These are phyloP conservation scores for Sinodicranocentrus sp. DNA, from an alignment of 2,888 invertebrate species.

Conservation along the genomic window DNA sequence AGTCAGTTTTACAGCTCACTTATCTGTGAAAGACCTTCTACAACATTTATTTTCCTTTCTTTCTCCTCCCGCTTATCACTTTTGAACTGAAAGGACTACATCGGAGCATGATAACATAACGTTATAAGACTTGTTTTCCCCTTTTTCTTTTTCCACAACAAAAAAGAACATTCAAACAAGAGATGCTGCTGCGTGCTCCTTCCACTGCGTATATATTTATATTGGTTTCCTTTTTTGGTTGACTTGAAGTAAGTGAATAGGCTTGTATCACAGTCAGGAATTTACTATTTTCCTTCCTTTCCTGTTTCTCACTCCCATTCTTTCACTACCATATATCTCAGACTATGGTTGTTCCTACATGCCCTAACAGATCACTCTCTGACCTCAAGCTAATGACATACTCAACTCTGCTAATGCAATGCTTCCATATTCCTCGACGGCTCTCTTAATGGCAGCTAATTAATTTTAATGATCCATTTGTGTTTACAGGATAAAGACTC, in stretches of 20 bases:
- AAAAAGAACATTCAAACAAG: constrained; percentile 48
- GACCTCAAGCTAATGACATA: constrained; percentile 70
- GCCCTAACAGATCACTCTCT: constrained; percentile 47
- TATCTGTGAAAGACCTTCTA: constrained; percentile 69
- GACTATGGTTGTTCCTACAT: neutral
- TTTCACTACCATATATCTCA: no score
- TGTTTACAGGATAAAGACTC: constrained; percentile 70
- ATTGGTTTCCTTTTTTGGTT: constrained; percentile 4
- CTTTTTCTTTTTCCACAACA: constrained; percentile 32
- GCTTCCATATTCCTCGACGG: constrained; percentile 47
- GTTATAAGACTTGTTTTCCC: constrained; percentile 16
- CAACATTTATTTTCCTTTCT: constrained; percentile 65
- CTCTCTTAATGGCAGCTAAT: constrained; percentile 67
- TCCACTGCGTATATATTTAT: constrained; percentile 23
- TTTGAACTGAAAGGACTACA: constrained; percentile 15
- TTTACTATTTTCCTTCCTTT: constrained; percentile 26
- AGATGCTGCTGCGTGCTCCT: constrained; percentile 34
- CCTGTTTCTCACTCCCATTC: constrained; percentile 3
- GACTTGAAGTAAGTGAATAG: neutral
- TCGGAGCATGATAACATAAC: neutral
- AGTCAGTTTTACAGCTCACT: constrained; percentile 68
- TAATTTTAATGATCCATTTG: constrained; percentile 66
- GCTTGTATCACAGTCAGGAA: neutral
- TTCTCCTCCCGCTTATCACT: constrained; percentile 55
- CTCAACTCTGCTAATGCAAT: constrained; percentile 65